phyloP scores from a whole-genome alignment of 2,888 invertebrate genomes.

The Rhaphigaster nebulosa region DNA sequence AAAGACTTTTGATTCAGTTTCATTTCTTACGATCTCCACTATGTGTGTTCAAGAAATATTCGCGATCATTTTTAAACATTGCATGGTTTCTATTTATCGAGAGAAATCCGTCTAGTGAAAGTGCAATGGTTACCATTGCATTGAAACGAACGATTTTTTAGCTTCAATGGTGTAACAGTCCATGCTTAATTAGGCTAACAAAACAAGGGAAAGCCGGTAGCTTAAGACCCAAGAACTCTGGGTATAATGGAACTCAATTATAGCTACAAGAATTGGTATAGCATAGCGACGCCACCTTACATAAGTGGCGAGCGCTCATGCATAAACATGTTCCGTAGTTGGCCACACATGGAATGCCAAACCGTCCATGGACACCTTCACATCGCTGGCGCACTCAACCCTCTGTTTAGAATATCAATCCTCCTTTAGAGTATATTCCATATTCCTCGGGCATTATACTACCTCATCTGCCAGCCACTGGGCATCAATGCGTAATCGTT shows the following conservation, averaged over 20 bases:
- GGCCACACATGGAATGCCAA: constrained; percentile 12
- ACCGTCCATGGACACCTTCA: background rate
- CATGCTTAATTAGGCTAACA: background rate
- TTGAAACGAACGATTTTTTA: background rate
- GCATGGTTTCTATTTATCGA: background rate
- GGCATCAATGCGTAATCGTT: background rate
- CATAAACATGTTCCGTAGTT: constrained; percentile 4
- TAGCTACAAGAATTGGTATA: background rate
- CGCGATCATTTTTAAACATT: background rate
- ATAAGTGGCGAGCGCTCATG: background rate
- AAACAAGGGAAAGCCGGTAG: constrained; percentile 20
- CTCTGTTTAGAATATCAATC: background rate
- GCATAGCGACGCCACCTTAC: constrained; percentile 6
- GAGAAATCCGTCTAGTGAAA: background rate
- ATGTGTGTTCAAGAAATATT: background rate
- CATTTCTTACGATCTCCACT: background rate
- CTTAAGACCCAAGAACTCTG: background rate
- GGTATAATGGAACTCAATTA: constrained; percentile 9
- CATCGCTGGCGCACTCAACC: background rate
- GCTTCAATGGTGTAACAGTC: background rate
- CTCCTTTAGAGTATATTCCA: background rate
- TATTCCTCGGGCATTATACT: background rate
- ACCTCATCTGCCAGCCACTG: background rate
- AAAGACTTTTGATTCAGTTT: background rate
- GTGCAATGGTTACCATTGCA: background rate